Percentiles rank a stretch among this genome's conserved stretches.
Evolutionary conservation across 2,888 invertebrate species (phyloP).

Genomic region (Tineola bisselliella): DNA sequence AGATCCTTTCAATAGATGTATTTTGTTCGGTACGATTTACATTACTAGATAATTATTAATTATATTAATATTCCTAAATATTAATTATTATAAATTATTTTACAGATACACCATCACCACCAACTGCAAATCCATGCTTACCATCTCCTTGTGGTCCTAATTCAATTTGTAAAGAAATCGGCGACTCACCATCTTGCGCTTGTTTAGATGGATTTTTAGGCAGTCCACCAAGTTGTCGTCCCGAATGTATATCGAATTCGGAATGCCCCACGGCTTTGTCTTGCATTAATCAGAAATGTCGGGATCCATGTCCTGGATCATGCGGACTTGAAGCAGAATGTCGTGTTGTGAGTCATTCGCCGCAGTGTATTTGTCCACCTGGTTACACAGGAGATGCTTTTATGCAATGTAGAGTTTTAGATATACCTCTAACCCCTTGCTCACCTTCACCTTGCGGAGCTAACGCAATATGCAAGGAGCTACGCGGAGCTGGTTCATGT

Average conservation of each 20-base stretch:
- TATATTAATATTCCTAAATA: background rate
- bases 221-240: conserved; percentile 76
- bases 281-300: conserved; percentile 78
- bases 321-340: conserved; percentile 80
- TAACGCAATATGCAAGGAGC: conserved; percentile 76
- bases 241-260: conserved; percentile 79
- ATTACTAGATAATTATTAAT: background rate
- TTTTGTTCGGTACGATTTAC: conserved; percentile 56
- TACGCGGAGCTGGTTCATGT: conserved; percentile 74
- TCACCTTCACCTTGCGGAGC: conserved; percentile 78
- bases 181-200: conserved; percentile 75
- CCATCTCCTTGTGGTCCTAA: conserved; percentile 83
- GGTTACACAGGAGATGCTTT: conserved; percentile 74
- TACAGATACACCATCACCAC: conserved; percentile 37
- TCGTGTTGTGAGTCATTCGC: conserved; percentile 76
- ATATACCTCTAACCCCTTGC: conserved; percentile 69
- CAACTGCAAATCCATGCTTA: conserved; percentile 68
- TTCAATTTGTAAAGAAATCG: conserved; percentile 69
- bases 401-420: conserved; percentile 56
- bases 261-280: conserved; percentile 76
- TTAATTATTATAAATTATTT: conserved; percentile 19
- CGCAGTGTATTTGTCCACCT: conserved; percentile 76
- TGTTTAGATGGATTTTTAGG: conserved; percentile 76
- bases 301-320: conserved; percentile 77
- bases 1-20: conserved; percentile 77